These are phyloP conservation scores for Myiotriccus ornatus DNA, from an alignment of 2,797 vertebrate species.

Conservation along the genomic window DNA sequence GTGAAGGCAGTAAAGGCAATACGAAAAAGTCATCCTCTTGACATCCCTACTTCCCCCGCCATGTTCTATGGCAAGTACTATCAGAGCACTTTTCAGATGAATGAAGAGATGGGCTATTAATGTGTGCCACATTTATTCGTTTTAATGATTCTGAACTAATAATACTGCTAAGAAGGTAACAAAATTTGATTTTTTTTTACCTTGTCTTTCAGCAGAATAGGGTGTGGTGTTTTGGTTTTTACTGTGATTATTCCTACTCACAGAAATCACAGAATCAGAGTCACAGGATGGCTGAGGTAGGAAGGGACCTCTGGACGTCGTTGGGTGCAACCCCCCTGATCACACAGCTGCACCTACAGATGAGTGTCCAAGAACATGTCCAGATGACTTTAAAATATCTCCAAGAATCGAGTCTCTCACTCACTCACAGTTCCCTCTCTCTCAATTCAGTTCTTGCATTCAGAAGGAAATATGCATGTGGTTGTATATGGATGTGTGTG, in stretches of 20 bases:
- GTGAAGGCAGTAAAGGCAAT: background rate
- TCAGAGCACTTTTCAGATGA: background rate
- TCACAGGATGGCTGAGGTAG: background rate
- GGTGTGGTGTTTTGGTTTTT: background rate
- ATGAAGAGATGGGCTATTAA: background rate
- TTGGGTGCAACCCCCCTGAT: background rate
- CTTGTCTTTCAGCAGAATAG: background rate
- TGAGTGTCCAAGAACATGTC: background rate
- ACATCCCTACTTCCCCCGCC: fast-evolving
- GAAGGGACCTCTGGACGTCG: background rate
- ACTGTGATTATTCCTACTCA: background rate
- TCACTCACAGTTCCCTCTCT: background rate
- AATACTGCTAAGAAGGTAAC: background rate
- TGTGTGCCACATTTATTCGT: background rate
- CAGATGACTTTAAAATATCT: background rate
- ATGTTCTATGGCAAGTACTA: background rate
- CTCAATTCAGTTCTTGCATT: background rate
- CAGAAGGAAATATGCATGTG: background rate
- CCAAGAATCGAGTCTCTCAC: background rate
- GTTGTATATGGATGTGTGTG: fast-evolving
- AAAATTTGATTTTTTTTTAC: background rate
- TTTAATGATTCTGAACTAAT: background rate
- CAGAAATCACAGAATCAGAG: background rate
- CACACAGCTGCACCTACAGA: background rate
- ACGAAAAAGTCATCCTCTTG: background rate